Evolutionary conservation across 2,888 invertebrate genomes (phyloP), one percentile per base, ranked within the genome.

Genomic region (Dasysyrphus tricinctus): DNA sequence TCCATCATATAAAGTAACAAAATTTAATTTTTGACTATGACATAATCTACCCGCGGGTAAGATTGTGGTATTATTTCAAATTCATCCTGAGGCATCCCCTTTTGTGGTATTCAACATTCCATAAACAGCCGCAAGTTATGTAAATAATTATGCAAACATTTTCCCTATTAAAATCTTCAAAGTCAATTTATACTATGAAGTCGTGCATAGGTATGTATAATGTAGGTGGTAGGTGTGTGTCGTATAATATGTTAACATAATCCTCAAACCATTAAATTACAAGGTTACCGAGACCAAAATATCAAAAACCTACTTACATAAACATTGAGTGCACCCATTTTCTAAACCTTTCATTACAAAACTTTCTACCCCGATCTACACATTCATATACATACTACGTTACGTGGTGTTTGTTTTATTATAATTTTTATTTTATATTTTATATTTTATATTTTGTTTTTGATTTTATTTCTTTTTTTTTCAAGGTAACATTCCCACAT

Each of bases 401-500:
- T n/a, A 5, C 7, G 8, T 54, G 16, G 34, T 76, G 74, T 63
- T 70, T 76, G 63, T 63, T 76, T 76, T 59, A 70, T 72, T 49
- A 49, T 67, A 49, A 34, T 67, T 49, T 44, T 16, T 32, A 11
- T 54, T 29, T 54, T 29, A n/a, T 24, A 3, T n/a, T 34, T 34
- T 8, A 0, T 29, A n/a, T n/a, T n/a, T n/a, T n/a, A n/a, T n/a
- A n/a, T 63, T 9, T 63, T 34, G 42, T 11, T 59, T 78, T 65
- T 61, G 24, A 2, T 24, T 1, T 29, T 63, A 5, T 63, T 34
- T 49, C 8, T 59, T 78, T 65, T 61, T 47, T 57, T 59, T 84
- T 75, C 56, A 61, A 76, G 76, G 72, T 56, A 82, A 77, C 78
- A 82, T 86, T 86, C 82, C 75, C 86, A 86, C 86, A 86, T 86